phyloP scores from a whole-genome alignment of 2,113 vertebrate species.

The Glaucidium brasilianum region DNA sequence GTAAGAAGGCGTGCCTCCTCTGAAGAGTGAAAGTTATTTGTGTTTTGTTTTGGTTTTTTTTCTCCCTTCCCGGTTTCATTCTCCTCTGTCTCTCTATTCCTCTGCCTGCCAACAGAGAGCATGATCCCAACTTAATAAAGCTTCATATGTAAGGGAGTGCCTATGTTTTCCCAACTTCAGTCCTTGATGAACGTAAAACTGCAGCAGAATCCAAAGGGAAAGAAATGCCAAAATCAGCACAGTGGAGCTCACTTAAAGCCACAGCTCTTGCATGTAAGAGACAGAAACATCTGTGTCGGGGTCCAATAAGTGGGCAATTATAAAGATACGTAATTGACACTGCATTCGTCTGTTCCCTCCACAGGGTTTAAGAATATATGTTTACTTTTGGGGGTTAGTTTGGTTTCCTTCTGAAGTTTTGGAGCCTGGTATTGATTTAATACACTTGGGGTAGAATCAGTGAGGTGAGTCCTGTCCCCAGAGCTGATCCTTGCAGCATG shows the following conservation, averaged over 20 bases:
- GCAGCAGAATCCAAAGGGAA: slow-evolving; percentile 26
- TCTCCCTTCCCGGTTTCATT: background rate
- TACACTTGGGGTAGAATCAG: background rate
- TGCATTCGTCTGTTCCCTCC: background rate
- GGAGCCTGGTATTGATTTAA: background rate
- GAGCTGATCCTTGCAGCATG: background rate
- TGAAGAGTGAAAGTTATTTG: slow-evolving; percentile 62
- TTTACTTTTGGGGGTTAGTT: background rate
- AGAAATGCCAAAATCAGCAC: slow-evolving; percentile 8
- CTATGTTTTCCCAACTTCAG: slow-evolving; percentile 55
- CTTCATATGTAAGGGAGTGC: slow-evolving; percentile 48
- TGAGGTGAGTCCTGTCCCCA: background rate
- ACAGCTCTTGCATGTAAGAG: background rate
- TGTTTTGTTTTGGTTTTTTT: background rate
- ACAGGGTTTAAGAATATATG: background rate
- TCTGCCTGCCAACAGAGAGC: slow-evolving; percentile 79
- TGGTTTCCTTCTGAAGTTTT: background rate
- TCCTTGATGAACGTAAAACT: slow-evolving; percentile 30
- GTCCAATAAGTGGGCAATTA: background rate
- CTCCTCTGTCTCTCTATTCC: slow-evolving; percentile 59
- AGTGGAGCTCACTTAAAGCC: background rate
- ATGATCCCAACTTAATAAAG: slow-evolving; percentile 64
- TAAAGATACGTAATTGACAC: background rate
- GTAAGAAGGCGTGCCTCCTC: slow-evolving; percentile 60
- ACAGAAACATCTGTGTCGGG: background rate